Evolutionary conservation across 2,888 invertebrate species (phyloP).

Genomic region (Luperina nickerlii): DNA sequence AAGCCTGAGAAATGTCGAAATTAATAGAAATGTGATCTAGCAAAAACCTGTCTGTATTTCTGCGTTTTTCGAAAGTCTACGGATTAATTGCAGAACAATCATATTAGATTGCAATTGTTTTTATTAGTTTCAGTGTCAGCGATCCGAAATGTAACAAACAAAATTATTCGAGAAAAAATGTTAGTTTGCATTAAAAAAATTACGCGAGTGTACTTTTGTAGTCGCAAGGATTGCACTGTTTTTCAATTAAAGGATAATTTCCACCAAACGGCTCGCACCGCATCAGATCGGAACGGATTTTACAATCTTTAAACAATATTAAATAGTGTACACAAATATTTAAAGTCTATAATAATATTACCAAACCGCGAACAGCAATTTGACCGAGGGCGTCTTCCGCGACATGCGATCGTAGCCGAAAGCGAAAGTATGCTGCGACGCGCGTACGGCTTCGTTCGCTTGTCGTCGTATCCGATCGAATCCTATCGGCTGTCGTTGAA

Average conservation of each 20-base stretch:
- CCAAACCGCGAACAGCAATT: too few species aligned
- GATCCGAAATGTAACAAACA: neutral
- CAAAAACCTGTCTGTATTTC: constrained; percentile 43
- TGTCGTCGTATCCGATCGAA: too few species aligned
- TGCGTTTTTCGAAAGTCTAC: constrained; percentile 30
- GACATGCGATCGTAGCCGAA: too few species aligned
- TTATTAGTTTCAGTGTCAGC: constrained; percentile 26
- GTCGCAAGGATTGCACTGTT: neutral
- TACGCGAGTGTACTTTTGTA: constrained; percentile 9
- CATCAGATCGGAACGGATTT: too few species aligned
- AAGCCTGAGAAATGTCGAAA: constrained; percentile 29
- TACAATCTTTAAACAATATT: too few species aligned
- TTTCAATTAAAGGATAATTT: neutral
- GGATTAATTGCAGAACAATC: constrained; percentile 44
- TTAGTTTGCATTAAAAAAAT: neutral
- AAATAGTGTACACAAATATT: too few species aligned
- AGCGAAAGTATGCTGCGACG: too few species aligned
- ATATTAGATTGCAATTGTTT: constrained; percentile 24
- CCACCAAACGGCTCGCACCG: too few species aligned
- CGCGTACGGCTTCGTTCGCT: too few species aligned
- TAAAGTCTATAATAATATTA: too few species aligned
- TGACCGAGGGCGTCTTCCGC: too few species aligned
- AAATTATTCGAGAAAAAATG: neutral
- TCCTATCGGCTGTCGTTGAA: too few species aligned
- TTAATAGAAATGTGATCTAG: constrained; percentile 36